These are phyloP conservation scores for Varanus salvator DNA, from an alignment of 2,113 vertebrate genomes.

Conservation along the genomic window DNA sequence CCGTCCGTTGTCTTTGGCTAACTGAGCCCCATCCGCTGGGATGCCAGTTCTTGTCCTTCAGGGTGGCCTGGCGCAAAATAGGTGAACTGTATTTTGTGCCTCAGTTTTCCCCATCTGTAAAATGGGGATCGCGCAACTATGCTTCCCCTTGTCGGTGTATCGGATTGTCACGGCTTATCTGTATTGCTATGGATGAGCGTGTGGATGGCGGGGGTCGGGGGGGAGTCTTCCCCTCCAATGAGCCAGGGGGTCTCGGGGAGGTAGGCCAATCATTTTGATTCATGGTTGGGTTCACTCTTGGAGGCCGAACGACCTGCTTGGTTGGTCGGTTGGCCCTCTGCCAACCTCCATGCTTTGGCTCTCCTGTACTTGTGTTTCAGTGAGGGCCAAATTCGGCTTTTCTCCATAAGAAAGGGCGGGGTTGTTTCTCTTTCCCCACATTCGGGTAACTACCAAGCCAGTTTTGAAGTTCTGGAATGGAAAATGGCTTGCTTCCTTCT, in stretches of 20 bases:
- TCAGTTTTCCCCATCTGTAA: neutral
- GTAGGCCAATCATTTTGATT: neutral
- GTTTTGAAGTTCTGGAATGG: neutral
- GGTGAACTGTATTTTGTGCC: neutral
- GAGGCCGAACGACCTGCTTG: neutral
- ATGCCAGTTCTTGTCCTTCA: neutral
- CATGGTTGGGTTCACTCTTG: neutral
- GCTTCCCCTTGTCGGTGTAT: constrained; percentile 24
- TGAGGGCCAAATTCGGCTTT: fast-evolving
- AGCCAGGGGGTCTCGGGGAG: constrained; percentile 19
- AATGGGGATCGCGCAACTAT: neutral
- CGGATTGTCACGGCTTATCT: neutral
- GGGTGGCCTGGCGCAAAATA: neutral
- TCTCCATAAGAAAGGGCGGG: fast-evolving
- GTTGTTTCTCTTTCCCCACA: neutral
- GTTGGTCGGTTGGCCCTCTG: neutral
- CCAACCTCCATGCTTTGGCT: fast-evolving
- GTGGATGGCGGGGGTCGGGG: fast-evolving
- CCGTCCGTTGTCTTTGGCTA: neutral
- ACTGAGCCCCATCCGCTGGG: neutral
- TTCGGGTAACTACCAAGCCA: neutral
- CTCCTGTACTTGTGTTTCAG: neutral
- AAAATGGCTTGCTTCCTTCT: neutral
- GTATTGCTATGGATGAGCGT: neutral
- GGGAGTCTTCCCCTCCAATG: neutral